These are phyloP conservation scores for Mesoclemmys tuberculata DNA, from an alignment of 2,113 vertebrate species.

Conservation along the genomic window DNA sequence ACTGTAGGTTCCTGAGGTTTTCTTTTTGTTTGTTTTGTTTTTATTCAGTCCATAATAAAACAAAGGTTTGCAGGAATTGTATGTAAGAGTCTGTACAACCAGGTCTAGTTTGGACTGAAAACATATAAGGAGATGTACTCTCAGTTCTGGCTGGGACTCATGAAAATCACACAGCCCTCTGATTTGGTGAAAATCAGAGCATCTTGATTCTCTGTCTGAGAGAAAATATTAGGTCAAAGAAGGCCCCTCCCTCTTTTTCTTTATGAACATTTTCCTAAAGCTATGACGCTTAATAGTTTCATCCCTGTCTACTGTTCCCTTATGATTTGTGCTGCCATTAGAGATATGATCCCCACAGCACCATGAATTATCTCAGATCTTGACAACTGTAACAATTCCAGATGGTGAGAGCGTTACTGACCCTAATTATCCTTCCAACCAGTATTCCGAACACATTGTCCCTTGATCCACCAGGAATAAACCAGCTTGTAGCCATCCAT, in stretches of 20 bases:
- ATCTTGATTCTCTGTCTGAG: neutral
- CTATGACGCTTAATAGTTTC: neutral
- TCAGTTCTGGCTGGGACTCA: neutral
- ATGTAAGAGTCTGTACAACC: neutral
- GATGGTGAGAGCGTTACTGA: slow-evolving; percentile 13
- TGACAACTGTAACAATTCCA: slow-evolving; percentile 31
- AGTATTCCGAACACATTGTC: neutral
- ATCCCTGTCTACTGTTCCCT: neutral
- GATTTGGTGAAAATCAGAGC: neutral
- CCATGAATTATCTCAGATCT: neutral
- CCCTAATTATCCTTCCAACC: slow-evolving; percentile 43
- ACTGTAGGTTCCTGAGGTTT: neutral
- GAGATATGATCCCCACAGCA: neutral
- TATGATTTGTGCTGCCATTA: neutral
- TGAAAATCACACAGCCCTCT: neutral
- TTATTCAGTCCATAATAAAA: neutral
- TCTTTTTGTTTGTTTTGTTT: neutral
- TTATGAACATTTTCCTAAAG: neutral
- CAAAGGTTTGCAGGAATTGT: neutral
- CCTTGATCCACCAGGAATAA: neutral
- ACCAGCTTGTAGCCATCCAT: neutral
- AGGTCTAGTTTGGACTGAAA: neutral
- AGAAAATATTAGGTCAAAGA: neutral
- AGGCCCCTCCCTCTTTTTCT: neutral
- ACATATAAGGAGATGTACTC: neutral